Evolutionary conservation across 2,797 vertebrate species (phyloP), one percentile per base, ranked within the genome.

Genomic region (Pangasius macronema): DNA sequence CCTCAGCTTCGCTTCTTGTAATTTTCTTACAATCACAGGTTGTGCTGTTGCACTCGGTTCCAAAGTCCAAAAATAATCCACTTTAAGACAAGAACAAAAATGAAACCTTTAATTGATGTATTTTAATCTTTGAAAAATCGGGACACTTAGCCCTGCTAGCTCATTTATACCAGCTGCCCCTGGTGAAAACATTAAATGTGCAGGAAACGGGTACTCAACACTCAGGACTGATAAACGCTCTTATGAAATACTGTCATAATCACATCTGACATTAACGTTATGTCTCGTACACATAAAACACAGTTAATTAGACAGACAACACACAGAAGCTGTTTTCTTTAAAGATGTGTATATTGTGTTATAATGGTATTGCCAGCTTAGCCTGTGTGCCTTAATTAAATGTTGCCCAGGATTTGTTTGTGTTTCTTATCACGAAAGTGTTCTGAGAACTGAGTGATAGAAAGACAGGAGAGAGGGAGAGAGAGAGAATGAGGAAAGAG

Each of bases 321-420:
- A 77, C 65, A 42, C 11, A n/a, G 59, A 80, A 51, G 59, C 42
- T 36, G 51, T 76, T 76, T 76, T 83, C 72, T 83, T 42, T 63
- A 55, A 73, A 39, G 49, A 82, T 88, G 83, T 88, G 65, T 83
- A 87, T 67, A 55, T 85, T 86, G 33, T 73, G 81, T 81, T 91
- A 82, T 67, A 89, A 84, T 63, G 75, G 36, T 77, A 72, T 83
- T 82, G 73, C 39, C 65, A 63, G 75, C 36, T 82, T 72, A 77
- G 85, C 70, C 33, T 46, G 80, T 39, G 27, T 65, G 77, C 79
- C 77, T 91, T 91, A 89, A 91, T 90, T 89, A 91, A 91, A 88
- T 14, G 59, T 84, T 57, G 27, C 33, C 22, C 82, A 75, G 39
- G 84, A 76, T 85, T 85, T 90, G 88, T 91, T 89, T 91, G 90